These are phyloP conservation scores for Drosophila nigricruria DNA, from an alignment of 2,888 invertebrate species.

Conservation along the genomic window DNA sequence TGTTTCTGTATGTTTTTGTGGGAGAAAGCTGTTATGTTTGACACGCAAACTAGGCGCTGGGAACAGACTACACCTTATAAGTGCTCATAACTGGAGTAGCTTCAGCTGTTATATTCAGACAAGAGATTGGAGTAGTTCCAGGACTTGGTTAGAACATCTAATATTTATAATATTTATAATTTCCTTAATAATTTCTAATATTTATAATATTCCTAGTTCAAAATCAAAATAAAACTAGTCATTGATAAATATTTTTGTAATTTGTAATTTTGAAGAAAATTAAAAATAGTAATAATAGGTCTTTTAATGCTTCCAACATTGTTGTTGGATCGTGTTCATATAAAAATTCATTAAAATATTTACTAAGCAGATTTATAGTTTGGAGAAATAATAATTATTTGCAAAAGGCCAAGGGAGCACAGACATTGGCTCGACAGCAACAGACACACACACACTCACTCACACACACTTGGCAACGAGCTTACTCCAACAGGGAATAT, in stretches of 20 bases:
- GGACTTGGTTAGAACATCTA: too few species aligned
- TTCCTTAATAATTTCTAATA: too few species aligned
- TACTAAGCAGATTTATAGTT: slow-evolving; percentile 79
- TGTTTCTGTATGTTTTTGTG: neutral
- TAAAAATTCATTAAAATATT: slow-evolving; percentile 69
- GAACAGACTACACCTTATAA: neutral
- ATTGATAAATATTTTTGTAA: too few species aligned
- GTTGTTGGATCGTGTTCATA: neutral
- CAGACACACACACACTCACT: slow-evolving; percentile 5
- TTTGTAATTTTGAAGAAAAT: too few species aligned
- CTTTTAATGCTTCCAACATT: neutral
- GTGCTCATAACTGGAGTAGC: neutral
- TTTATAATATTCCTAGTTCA: too few species aligned
- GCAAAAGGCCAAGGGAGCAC: slow-evolving; percentile 56
- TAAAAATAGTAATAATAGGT: too few species aligned
- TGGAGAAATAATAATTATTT: slow-evolving; percentile 78
- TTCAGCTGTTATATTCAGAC: neutral
- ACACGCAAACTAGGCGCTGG: neutral
- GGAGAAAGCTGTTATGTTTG: neutral
- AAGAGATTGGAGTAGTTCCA: neutral
- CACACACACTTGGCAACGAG: slow-evolving; percentile 12
- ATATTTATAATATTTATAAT: too few species aligned
- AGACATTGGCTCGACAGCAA: slow-evolving; percentile 28
- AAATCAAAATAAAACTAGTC: too few species aligned
- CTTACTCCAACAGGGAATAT: neutral